A percentile compares a stretch with the other conserved stretches of the same genome.
Evolutionary conservation across 1,140 invertebrate genomes (phyloP).

Genomic region (Campoletis sonorensis): DNA sequence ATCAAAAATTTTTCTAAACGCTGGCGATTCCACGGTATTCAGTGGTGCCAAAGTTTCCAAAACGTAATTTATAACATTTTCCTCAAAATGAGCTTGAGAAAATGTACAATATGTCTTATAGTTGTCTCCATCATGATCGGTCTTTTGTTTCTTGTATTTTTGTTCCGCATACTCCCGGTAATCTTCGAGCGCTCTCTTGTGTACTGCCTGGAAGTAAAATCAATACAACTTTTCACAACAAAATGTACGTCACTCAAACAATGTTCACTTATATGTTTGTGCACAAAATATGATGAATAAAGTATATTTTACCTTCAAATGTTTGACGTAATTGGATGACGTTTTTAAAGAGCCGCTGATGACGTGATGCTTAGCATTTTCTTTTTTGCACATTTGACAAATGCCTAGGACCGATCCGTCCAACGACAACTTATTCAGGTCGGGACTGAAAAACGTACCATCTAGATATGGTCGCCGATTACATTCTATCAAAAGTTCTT

Average conservation of each 20-base stretch:
- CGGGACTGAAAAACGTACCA: neutral
- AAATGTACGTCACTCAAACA: neutral
- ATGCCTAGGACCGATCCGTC: neutral
- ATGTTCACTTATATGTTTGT: neutral
- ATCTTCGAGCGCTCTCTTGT: constrained; percentile 22
- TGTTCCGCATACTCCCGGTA: constrained; percentile 4
- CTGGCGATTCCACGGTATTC: constrained; percentile 19
- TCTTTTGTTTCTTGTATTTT: constrained; percentile 8
- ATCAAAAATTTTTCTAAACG: constrained; percentile 40
- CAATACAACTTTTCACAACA: neutral
- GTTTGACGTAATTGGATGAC: neutral
- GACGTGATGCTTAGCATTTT: neutral
- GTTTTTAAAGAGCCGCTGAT: neutral
- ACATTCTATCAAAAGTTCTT: too few relatives aligned
- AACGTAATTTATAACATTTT: constrained; percentile 38
- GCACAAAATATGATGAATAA: neutral
- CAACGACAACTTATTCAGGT: neutral
- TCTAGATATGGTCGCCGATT: too few relatives aligned
- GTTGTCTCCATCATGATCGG: neutral
- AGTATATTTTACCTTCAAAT: neutral
- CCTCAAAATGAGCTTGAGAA: constrained; percentile 35
- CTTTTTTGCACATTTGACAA: neutral
- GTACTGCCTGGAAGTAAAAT: constrained; percentile 18
- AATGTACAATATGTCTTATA: constrained; percentile 34
- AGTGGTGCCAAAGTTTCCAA: constrained; percentile 27